Conservation (phyloP, 2,113 vertebrate species). For the Campylomormyrus tamandua region DNA sequence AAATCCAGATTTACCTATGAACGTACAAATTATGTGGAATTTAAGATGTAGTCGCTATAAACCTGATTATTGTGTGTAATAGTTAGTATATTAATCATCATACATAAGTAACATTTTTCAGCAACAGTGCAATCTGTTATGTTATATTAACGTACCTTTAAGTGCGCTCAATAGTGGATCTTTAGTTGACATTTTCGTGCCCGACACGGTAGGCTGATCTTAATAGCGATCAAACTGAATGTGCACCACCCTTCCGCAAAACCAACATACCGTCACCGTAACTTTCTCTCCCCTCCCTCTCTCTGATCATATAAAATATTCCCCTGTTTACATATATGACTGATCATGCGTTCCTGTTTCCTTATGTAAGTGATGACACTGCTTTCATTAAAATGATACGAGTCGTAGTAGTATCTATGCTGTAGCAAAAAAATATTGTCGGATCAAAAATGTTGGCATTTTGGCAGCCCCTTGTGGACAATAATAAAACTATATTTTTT, state of each 20-base stretch:
- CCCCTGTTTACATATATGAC: background rate
- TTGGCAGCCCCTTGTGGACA: conserved; percentile 33
- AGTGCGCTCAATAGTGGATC: conserved; percentile 70
- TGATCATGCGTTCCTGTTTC: background rate
- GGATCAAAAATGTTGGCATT: background rate
- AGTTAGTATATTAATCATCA: background rate
- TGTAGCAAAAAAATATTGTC: no score
- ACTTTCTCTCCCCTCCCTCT: conserved; percentile 19
- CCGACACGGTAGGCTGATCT: background rate
- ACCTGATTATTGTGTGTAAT: background rate
- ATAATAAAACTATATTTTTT: background rate
- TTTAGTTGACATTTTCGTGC: conserved; percentile 60
- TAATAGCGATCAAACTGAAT: background rate
- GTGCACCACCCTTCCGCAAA: conserved; percentile 25
- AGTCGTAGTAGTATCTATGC: background rate
- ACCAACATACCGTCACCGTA: conserved; percentile 36
- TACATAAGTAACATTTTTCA: background rate
- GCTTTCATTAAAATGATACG: background rate
- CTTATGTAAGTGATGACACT: background rate
- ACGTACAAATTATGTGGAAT: background rate
- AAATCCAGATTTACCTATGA: background rate
- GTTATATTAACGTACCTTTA: conserved; percentile 51
- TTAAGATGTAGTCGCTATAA: background rate
- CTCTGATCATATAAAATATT: background rate
- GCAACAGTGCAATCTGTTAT: background rate